A percentile compares a stretch with the other conserved stretches of the same genome.
These are phyloP conservation scores for Amblyjoppa fuscipennis DNA, from an alignment of 2,888 invertebrate genomes.

Conservation along the genomic window DNA sequence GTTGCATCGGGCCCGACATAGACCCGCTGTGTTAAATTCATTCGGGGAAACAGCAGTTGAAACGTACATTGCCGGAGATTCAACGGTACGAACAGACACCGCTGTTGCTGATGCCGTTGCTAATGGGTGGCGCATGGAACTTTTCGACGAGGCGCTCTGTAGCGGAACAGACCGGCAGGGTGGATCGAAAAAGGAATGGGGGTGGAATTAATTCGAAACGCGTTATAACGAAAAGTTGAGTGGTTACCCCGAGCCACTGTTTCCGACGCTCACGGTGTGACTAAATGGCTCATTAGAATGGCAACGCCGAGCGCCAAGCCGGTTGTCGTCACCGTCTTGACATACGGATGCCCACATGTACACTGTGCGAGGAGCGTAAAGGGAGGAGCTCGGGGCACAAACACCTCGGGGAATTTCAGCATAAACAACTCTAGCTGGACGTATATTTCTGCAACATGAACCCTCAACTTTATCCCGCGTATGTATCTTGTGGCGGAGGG, in stretches of 20 bases:
- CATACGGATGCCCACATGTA: neutral
- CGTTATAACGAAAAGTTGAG: constrained; percentile 14
- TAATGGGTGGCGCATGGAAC: constrained; percentile 31
- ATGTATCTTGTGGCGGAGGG: neutral
- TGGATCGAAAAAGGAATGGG: neutral
- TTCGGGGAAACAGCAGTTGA: constrained; percentile 2
- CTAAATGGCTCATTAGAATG: constrained; percentile 7
- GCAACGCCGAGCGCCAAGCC: neutral
- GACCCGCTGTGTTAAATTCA: constrained; percentile 1
- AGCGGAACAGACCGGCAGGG: neutral
- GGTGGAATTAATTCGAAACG: constrained; percentile 12
- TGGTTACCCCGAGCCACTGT: neutral
- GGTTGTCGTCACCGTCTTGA: neutral
- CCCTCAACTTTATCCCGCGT: neutral
- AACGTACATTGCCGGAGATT: constrained; percentile 6
- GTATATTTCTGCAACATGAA: neutral
- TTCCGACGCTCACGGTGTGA: neutral
- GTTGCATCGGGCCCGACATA: neutral
- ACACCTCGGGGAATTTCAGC: neutral
- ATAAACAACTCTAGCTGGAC: neutral
- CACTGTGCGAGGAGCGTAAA: neutral
- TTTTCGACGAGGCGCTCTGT: constrained; percentile 4
- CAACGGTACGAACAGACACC: constrained; percentile 6
- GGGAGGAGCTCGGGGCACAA: neutral
- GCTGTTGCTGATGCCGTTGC: constrained; percentile 17